A percentile compares a stretch with the other conserved stretches of the same genome.
These are phyloP conservation scores for Elgonia sp. DNA, from an alignment of 2,888 invertebrate genomes.

Conservation along the genomic window DNA sequence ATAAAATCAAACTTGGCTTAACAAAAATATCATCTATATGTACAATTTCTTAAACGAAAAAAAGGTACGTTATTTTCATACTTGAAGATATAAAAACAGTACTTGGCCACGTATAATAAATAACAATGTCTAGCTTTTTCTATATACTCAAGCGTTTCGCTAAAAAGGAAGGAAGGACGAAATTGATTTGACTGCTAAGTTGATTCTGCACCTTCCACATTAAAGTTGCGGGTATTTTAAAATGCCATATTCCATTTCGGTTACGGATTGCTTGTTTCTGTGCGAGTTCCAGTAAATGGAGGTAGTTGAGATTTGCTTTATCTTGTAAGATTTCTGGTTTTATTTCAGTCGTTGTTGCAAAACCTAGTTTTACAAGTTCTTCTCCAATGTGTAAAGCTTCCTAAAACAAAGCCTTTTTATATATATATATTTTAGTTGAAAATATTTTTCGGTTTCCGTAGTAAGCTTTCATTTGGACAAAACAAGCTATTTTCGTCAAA, in stretches of 20 bases:
- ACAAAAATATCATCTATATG: slow-evolving; percentile 10
- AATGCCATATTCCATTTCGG: slow-evolving; percentile 88
- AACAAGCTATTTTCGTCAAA: too few relatives aligned
- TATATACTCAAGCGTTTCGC: slow-evolving; percentile 73
- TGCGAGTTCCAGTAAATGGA: slow-evolving; percentile 86
- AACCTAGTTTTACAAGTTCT: slow-evolving; percentile 87
- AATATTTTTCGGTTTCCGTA: too few relatives aligned
- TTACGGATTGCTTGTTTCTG: slow-evolving; percentile 87
- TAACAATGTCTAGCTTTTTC: neutral
- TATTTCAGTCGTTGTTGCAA: slow-evolving; percentile 80
- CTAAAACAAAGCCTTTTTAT: too few relatives aligned
- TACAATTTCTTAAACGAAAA: neutral
- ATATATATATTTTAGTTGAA: too few relatives aligned
- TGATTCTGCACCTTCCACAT: slow-evolving; percentile 82
- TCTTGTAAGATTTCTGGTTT: slow-evolving; percentile 83
- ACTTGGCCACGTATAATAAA: neutral
- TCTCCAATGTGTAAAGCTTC: slow-evolving; percentile 88
- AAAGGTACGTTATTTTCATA: too few relatives aligned
- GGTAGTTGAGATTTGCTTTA: slow-evolving; percentile 85
- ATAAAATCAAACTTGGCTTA: neutral
- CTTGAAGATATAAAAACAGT: neutral
- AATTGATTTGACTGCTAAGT: slow-evolving; percentile 79
- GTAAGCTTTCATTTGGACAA: too few relatives aligned
- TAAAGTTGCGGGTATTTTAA: slow-evolving; percentile 85
- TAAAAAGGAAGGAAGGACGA: slow-evolving; percentile 76